Percentiles rank a stretch among this genome's conserved stretches.
phyloP scores from a whole-genome alignment of 1,140 invertebrate species.

The Cotesia glomerata region DNA sequence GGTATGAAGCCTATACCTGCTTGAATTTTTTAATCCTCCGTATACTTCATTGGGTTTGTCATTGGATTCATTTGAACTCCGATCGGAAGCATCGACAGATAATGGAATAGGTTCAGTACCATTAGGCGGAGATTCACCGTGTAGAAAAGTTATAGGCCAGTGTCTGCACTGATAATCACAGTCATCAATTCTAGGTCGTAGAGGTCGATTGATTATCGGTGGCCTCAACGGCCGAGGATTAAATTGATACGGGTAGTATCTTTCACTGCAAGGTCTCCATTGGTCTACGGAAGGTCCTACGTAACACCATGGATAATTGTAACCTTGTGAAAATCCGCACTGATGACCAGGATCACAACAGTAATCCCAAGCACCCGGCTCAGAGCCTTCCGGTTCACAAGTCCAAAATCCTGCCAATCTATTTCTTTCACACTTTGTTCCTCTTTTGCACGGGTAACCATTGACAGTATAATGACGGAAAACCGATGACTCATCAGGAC shows the following conservation, averaged over 20 bases:
- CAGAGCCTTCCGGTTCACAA: slow-evolving; percentile 76
- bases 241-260: slow-evolving; percentile 71
- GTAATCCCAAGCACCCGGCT: slow-evolving; percentile 78
- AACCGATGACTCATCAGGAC: slow-evolving; percentile 48
- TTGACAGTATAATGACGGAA: slow-evolving; percentile 79
- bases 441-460: slow-evolving; percentile 76
- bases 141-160: slow-evolving; percentile 74
- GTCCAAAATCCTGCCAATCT: slow-evolving; percentile 77
- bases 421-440: slow-evolving; percentile 74
- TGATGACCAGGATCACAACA: slow-evolving; percentile 80
- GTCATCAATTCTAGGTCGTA: slow-evolving; percentile 1
- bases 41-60: too few relatives aligned
- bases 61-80: slow-evolving; percentile 1
- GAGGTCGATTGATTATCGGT: slow-evolving; percentile 5
- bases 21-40: too few relatives aligned
- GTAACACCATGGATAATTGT: slow-evolving; percentile 80
- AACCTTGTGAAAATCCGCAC: slow-evolving; percentile 81
- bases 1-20: not conserved
- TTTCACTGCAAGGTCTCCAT: slow-evolving; percentile 83
- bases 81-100: slow-evolving; percentile 17
- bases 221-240: slow-evolving; percentile 33
- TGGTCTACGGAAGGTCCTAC: slow-evolving; percentile 76
- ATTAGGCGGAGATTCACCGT: slow-evolving; percentile 69
- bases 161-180: slow-evolving; percentile 53
- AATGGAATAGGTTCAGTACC: slow-evolving; percentile 39